phyloP scores from a whole-genome alignment of 2,113 vertebrate species.

The Cairina moschata region DNA sequence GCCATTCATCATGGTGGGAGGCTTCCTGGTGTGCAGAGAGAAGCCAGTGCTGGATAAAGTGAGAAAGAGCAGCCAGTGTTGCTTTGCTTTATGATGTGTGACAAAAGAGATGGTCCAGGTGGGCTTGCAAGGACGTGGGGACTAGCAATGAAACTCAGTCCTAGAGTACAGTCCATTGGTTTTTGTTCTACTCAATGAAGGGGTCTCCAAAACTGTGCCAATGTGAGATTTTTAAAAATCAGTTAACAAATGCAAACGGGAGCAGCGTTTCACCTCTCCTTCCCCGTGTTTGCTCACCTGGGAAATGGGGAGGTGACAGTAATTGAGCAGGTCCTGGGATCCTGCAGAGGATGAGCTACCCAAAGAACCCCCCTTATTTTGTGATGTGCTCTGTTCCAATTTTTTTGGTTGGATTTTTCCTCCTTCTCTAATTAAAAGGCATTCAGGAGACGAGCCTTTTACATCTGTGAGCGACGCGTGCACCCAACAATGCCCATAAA shows the following conservation, averaged over 20 bases:
- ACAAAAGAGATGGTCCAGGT: neutral
- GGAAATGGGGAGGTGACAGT: neutral
- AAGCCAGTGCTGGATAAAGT: neutral
- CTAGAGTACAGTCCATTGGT: neutral
- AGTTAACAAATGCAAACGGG: neutral
- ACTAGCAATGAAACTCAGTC: neutral
- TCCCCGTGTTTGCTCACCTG: neutral
- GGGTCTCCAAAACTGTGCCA: neutral
- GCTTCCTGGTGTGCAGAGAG: neutral
- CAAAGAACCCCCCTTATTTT: neutral
- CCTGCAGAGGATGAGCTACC: neutral
- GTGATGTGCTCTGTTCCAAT: neutral
- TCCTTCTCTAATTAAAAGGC: neutral
- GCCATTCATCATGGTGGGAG: neutral
- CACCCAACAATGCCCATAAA: neutral
- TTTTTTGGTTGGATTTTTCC: neutral
- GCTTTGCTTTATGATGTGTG: neutral
- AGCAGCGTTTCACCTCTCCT: neutral
- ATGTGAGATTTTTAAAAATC: neutral
- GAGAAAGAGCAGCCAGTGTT: neutral
- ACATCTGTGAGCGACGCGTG: fast-evolving
- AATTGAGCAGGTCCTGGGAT: neutral
- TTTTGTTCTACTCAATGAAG: neutral
- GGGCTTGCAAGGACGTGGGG: neutral
- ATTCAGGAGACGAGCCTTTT: neutral